Base-by-base conservation (phyloP, 2,113 vertebrate species). In the Rhadina sibilatrix region DNA sequence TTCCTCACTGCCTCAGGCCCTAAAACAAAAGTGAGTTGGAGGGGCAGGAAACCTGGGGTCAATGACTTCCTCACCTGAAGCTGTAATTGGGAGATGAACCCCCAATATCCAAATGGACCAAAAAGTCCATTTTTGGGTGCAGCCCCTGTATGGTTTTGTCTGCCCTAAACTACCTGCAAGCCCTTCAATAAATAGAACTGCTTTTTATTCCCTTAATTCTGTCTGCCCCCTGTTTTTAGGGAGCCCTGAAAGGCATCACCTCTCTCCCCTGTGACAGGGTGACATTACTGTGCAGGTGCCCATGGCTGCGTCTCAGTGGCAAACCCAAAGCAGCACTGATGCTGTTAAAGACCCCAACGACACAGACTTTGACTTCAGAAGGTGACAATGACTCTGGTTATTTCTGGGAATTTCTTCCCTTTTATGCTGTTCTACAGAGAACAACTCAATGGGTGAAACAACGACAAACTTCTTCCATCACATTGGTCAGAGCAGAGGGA, bases 291-390 rank as follows among this genome's bases (percentile, higher is more conserved):
- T 2, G 4, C 3, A 12, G 30, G 27, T 46, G 79, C 50, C 68
- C 40, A 2, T 0, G 5, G 50, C 61, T 84, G 16, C 27, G 42
- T 23, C 27, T 50, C 2, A 0, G 15, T 18, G 71, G 52, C 44
- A 74, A 56, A 82, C 20, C 57, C 76, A 49, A n/a, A 53, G 64
- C 59, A 65, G 37, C 71, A 8, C 25, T 38, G 37, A 38, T 38
- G 37, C n/a, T n/a, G n/a, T n/a, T n/a, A n/a, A n/a, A n/a, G n/a
- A n/a, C n/a, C n/a, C n/a, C n/a, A n/a, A n/a, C n/a, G n/a, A 38
- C 37, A 38, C 37, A 38, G 37, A 38, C 37, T 38, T 38, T 38
- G 37, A 38, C 9, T 38, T 38, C 37, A 38, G 37, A 38, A 38
- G 37, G 37, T 38, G 37, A 38, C 37, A 38, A 38, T 38, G 37